Evolutionary conservation across 2,113 vertebrate species (phyloP), one percentile per base, ranked within the genome.

Genomic region (Passerina amoena): DNA sequence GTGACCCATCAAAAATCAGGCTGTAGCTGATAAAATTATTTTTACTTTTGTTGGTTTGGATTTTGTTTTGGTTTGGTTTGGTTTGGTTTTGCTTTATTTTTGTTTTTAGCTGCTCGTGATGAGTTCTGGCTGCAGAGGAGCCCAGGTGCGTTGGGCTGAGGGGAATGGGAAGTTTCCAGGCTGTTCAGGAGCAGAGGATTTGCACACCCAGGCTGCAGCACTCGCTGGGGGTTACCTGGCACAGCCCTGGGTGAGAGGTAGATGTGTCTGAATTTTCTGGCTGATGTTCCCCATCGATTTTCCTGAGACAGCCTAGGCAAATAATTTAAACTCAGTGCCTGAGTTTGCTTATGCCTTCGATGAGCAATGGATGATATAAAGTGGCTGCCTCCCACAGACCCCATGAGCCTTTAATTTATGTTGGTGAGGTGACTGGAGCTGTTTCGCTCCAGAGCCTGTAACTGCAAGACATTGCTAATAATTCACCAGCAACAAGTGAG

Each of bases 321-420:
- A 89, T 75, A 57, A 56, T 86, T 92, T 86, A 61, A 92, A 82
- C 92, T 61, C 11, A 1, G 53, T 91, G 90, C 54, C 81, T 57
- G 57, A 61, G 66, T 85, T 96, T 95, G 82, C 87, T 97, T 83
- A 71, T 82, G 68, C 69, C 82, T 89, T 77, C n/a, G n/a, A 87
- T 79, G 90, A 95, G 90, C 77, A 78, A 96, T 78, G 60, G 69
- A 28, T 90, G 92, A 89, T 64, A 81, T 70, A 80, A 95, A 96
- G 70, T 59, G 45, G 42, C 81, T 95, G 83, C 82, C 73, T 82
- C 92, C 68, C 91, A 68, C 92, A 69, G 73, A 82, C 45, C 69
- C 88, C 59, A 60, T 7, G 35, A 93, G 91, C 18, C 71, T 87
- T 91, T 90, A 92, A 89, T 93, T 96, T 88, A 53, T 57, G 59